These are phyloP conservation scores for Percopsis transmontana DNA, from an alignment of 2,113 vertebrate genomes.

Conservation along the genomic window DNA sequence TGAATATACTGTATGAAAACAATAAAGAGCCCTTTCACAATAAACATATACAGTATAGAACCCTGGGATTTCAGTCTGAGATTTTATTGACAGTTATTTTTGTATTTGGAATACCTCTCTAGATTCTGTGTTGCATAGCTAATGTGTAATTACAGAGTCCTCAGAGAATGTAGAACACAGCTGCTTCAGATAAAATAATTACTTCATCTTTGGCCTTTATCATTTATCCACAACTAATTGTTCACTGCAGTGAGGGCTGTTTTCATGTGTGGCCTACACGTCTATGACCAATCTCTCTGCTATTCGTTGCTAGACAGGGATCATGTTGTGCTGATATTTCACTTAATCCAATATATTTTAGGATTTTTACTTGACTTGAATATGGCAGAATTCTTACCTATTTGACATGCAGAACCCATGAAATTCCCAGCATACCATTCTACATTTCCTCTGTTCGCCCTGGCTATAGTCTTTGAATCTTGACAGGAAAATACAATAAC, in stretches of 20 bases:
- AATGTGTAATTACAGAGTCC: slow-evolving; percentile 27
- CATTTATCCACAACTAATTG: slow-evolving; percentile 32
- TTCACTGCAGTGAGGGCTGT: neutral
- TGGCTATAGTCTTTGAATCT: neutral
- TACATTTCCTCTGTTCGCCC: neutral
- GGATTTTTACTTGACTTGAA: too few relatives aligned
- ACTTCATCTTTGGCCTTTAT: slow-evolving; percentile 26
- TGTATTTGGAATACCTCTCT: slow-evolving; percentile 24
- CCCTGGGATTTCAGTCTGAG: too few relatives aligned
- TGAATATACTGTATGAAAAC: slow-evolving; percentile 1
- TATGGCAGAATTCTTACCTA: too few relatives aligned
- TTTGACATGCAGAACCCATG: neutral
- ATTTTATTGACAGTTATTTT: neutral
- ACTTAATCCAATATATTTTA: too few relatives aligned
- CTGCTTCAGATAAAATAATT: slow-evolving; percentile 28
- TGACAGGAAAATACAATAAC: neutral
- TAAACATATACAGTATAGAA: neutral
- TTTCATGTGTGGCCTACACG: neutral
- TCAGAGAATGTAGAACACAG: slow-evolving; percentile 17
- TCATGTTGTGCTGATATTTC: too few relatives aligned
- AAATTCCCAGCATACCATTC: neutral
- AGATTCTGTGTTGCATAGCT: slow-evolving; percentile 28
- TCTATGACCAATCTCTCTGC: neutral
- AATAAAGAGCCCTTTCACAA: neutral
- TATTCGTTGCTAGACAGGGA: neutral